phyloP scores from a whole-genome alignment of 2,113 vertebrate genomes.

The Microcebus tavaratra region DNA sequence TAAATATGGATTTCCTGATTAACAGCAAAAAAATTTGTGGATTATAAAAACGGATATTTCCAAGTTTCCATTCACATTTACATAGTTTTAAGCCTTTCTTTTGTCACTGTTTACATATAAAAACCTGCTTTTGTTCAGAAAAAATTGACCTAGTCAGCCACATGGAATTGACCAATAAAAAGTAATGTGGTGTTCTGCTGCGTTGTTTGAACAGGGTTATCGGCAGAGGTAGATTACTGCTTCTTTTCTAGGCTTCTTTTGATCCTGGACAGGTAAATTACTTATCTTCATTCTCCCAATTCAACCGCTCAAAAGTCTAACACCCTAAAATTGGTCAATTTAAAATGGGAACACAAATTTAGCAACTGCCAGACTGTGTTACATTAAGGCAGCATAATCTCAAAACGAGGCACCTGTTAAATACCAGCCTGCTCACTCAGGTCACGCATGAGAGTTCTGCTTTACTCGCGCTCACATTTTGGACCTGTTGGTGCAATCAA shows the following conservation, averaged over 20 bases:
- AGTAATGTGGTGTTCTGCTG: slow-evolving; percentile 74
- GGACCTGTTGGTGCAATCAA: slow-evolving; percentile 85
- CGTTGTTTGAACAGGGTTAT: slow-evolving; percentile 80
- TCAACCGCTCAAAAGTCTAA: slow-evolving; percentile 63
- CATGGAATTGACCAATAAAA: slow-evolving; percentile 74
- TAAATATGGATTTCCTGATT: slow-evolving; percentile 79
- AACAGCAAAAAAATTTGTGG: slow-evolving; percentile 71
- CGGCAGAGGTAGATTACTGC: slow-evolving; percentile 90
- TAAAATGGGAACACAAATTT: slow-evolving; percentile 83
- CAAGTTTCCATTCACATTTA: slow-evolving; percentile 75
- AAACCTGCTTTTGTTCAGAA: slow-evolving; percentile 80
- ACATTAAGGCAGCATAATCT: slow-evolving; percentile 90
- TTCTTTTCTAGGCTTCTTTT: slow-evolving; percentile 79
- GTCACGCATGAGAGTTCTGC: slow-evolving; percentile 75
- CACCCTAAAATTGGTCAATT: slow-evolving; percentile 66
- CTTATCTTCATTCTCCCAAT: slow-evolving; percentile 73
- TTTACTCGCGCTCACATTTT: slow-evolving; percentile 85
- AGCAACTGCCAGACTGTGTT: slow-evolving; percentile 89
- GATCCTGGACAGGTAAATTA: slow-evolving; percentile 77
- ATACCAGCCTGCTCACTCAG: slow-evolving; percentile 83
- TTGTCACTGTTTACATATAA: slow-evolving; percentile 77
- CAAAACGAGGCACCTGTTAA: slow-evolving; percentile 86
- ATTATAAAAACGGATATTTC: slow-evolving; percentile 80
- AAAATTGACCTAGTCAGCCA: slow-evolving; percentile 71
- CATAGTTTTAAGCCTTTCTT: slow-evolving; percentile 80